Percentiles rank a stretch among this genome's conserved stretches.
These are phyloP conservation scores for Vimba vimba DNA, from an alignment of 2,113 vertebrate species.

Conservation along the genomic window DNA sequence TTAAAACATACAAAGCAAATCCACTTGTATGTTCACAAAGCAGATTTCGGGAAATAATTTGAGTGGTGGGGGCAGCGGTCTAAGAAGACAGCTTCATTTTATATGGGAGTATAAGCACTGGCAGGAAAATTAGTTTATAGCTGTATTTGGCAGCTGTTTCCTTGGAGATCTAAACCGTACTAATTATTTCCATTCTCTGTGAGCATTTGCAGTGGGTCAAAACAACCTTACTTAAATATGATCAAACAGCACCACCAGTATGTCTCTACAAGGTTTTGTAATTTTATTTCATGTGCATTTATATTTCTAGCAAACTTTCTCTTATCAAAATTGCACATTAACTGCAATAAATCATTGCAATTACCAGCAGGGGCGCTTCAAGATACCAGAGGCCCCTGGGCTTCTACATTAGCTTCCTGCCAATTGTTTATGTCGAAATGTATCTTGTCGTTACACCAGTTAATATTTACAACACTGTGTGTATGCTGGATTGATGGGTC, in stretches of 20 bases:
- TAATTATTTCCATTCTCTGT: constrained; percentile 72
- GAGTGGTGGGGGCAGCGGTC: neutral
- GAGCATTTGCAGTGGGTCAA: constrained; percentile 5
- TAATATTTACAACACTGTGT: too few relatives aligned
- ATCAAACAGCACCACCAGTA: constrained; percentile 1
- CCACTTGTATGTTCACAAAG: too few relatives aligned
- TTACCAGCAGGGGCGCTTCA: too few relatives aligned
- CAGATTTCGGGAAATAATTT: neutral
- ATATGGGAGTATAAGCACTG: constrained; percentile 61
- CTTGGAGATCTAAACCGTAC: constrained; percentile 63
- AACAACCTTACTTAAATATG: constrained; percentile 32
- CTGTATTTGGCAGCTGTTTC: constrained; percentile 66
- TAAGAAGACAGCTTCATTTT: constrained; percentile 40
- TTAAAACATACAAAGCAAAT: neutral
- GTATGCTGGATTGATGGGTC: too few relatives aligned
- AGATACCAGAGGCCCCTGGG: too few relatives aligned
- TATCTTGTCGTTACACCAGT: too few relatives aligned
- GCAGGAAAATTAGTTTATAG: constrained; percentile 65
- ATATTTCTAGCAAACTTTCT: neutral
- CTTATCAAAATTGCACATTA: neutral
- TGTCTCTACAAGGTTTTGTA: constrained; percentile 3
- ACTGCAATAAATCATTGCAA: neutral
- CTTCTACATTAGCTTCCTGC: too few relatives aligned
- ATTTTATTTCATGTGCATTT: neutral
- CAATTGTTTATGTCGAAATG: too few relatives aligned